Percentiles rank a stretch among this genome's conserved stretches.
These are phyloP conservation scores for Hypomesus transpacificus DNA, from an alignment of 2,113 vertebrate species.

Conservation along the genomic window DNA sequence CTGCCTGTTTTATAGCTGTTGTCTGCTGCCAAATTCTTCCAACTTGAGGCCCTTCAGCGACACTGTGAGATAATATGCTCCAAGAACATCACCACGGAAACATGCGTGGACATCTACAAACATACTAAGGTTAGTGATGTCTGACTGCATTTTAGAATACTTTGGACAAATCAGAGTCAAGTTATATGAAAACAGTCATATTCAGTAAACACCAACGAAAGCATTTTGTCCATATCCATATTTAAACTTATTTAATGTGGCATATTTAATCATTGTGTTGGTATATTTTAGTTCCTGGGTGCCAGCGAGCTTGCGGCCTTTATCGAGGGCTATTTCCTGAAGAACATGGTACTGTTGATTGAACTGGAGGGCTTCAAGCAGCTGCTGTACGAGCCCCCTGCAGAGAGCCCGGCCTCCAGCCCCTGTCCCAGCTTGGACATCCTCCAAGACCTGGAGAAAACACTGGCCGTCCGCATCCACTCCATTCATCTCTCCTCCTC, in stretches of 20 bases:
- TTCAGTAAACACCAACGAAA: too few relatives aligned
- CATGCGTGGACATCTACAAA: constrained; percentile 75
- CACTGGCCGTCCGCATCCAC: constrained; percentile 90
- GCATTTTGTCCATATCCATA: too few relatives aligned
- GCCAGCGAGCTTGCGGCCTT: constrained; percentile 71
- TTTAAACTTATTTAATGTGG: too few relatives aligned
- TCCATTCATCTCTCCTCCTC: constrained; percentile 97
- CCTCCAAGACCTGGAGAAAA: constrained; percentile 93
- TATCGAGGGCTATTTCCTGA: constrained; percentile 79
- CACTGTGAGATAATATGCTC: constrained; percentile 83
- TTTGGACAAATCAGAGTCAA: too few relatives aligned
- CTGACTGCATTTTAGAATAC: too few relatives aligned
- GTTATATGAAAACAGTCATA: too few relatives aligned
- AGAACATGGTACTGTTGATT: constrained; percentile 78
- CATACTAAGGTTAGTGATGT: constrained; percentile 67
- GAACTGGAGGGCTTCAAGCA: constrained; percentile 92
- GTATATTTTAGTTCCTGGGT: constrained; percentile 64
- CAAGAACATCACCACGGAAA: constrained; percentile 76
- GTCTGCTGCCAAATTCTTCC: constrained; percentile 77
- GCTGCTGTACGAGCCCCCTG: constrained; percentile 84
- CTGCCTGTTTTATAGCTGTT: constrained; percentile 65
- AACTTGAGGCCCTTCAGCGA: constrained; percentile 75
- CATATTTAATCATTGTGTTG: too few relatives aligned
- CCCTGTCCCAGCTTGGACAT: constrained; percentile 74
- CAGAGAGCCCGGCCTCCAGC: constrained; percentile 75